phyloP scores from a whole-genome alignment of 2,888 invertebrate genomes.

The Drosophila putrida region DNA sequence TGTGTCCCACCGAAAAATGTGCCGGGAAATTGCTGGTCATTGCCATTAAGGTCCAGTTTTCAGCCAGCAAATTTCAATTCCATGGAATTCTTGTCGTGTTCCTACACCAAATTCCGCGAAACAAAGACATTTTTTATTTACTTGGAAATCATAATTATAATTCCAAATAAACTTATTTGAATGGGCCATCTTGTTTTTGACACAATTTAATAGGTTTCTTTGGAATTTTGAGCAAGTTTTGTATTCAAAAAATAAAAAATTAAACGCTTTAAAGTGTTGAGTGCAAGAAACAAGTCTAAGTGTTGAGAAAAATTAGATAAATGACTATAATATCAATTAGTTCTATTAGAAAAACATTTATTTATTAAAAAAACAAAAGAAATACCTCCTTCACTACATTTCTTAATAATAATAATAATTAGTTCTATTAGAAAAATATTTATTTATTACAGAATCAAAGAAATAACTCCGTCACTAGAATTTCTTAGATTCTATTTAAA shows the following conservation, averaged over 20 bases:
- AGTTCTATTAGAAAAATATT: too few species aligned
- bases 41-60: slow-evolving; percentile 45
- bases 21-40: slow-evolving; percentile 66
- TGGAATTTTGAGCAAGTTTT: background rate
- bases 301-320: too few species aligned
- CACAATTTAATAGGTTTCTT: background rate
- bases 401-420: too few species aligned
- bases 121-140: background rate
- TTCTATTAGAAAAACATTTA: too few species aligned
- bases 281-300: too few species aligned
- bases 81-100: slow-evolving; percentile 6
- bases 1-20: slow-evolving; percentile 49
- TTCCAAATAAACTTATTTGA: slow-evolving; percentile 4
- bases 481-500: background rate
- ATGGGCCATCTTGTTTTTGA: background rate
- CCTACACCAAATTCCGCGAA: background rate
- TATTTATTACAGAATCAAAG: too few species aligned
- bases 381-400: too few species aligned
- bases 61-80: slow-evolving; percentile 1
- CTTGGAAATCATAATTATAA: background rate
- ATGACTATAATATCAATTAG: too few species aligned
- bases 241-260: too few species aligned
- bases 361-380: too few species aligned
- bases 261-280: too few species aligned
- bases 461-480: too few species aligned